Evolutionary conservation across 2,888 invertebrate species (phyloP), one percentile per base, ranked within the genome.

Genomic region (Platynereis dumerilii): DNA sequence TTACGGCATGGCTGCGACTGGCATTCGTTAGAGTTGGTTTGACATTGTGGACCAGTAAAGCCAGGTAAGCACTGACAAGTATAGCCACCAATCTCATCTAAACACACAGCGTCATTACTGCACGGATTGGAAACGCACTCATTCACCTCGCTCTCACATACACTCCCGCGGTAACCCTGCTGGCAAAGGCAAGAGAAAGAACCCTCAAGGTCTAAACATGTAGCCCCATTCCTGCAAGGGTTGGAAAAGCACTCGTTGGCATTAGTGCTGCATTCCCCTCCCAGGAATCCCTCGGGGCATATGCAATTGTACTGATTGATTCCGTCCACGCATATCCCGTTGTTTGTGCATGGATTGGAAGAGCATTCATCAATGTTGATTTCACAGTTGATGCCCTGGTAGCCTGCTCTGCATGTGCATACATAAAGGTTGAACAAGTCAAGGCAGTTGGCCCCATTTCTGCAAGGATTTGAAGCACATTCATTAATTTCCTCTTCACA

Each of bases 321-420:
- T 15, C 48, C 53, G 39, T 64, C 96, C 52, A 70, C 62, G 81
- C 95, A 96, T 54, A 90, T 90, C 29, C 94, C 95, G 0, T 92
- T 93, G 78, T 95, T 96, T 82, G 91, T 94, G 81, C 96, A 96
- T 34, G 96, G 96, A 75, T 92, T 91, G n/a, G 94, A 94, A 5
- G 92, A 91, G 55, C 74, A 74, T 59, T 72, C 73, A 58, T 74
- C 65, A 39, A 71, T 65, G 22, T 74, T 60, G 17, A 24, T 62
- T 26, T 67, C 62, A 65, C 71, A 71, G 29, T 58, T 28, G 12
- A 26, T 28, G 17, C 71, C 74, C 27, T 42, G 52, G 54, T 67
- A 64, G 5, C 67, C 67, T 7, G 39, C 42, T 2, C 53, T 56
- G 57, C 67, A 67, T 34, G 57, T 26, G 55, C 67, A 67, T 20